Conservation (phyloP, 1,140 invertebrate genomes). For the Triops longicaudatus region DNA sequence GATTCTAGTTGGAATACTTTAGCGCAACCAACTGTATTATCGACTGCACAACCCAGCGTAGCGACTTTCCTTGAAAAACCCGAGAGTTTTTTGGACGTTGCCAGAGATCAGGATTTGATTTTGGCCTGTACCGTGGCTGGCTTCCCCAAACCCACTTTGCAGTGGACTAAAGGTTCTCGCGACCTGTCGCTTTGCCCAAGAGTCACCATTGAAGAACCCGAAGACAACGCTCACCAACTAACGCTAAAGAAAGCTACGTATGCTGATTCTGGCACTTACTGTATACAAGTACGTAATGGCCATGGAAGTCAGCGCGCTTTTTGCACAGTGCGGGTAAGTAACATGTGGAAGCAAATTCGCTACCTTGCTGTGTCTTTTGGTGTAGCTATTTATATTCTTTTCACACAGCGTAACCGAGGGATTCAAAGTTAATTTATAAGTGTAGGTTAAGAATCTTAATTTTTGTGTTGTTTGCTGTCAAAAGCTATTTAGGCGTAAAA, state of each 20-base stretch:
- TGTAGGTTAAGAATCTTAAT: too few relatives aligned
- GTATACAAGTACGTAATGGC: constrained; percentile 81
- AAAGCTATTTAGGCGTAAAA: too few relatives aligned
- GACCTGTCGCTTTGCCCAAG: constrained; percentile 69
- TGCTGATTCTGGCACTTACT: constrained; percentile 88
- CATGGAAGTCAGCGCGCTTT: constrained; percentile 78
- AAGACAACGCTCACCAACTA: constrained; percentile 74
- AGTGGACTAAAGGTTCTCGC: constrained; percentile 76
- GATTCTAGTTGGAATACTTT: constrained; percentile 39
- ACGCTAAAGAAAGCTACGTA: constrained; percentile 73
- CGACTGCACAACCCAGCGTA: constrained; percentile 38
- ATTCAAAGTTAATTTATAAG: too few relatives aligned
- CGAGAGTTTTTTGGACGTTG: constrained; percentile 60
- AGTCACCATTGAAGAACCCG: constrained; percentile 61
- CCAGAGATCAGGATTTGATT: constrained; percentile 64
- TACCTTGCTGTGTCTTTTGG: too few relatives aligned
- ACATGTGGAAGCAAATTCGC: neutral
- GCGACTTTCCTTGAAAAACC: constrained; percentile 68
- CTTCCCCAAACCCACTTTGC: constrained; percentile 61
- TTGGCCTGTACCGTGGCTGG: constrained; percentile 68
- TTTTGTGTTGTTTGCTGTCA: too few relatives aligned
- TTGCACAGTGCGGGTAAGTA: constrained; percentile 64
- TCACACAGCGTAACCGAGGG: too few relatives aligned
- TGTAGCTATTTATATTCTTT: too few relatives aligned
- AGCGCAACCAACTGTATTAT: constrained; percentile 38